These are phyloP conservation scores for Hartigia nigra DNA, from an alignment of 2,888 invertebrate genomes.

Conservation along the genomic window DNA sequence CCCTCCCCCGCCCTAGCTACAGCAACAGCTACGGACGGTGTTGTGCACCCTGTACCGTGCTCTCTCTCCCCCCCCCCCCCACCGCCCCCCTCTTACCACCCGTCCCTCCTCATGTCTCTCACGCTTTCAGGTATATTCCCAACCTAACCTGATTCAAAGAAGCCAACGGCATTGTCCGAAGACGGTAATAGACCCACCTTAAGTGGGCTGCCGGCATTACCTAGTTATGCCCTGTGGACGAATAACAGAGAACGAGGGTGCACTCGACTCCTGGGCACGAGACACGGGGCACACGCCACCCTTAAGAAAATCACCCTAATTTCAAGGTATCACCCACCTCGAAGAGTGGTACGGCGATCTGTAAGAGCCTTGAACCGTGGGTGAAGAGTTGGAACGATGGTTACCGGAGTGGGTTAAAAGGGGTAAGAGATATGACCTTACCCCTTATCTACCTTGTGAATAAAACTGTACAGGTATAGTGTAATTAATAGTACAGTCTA, in stretches of 20 bases:
- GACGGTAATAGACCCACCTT: slow-evolving; percentile 37
- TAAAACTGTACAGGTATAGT: neutral
- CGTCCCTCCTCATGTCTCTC: slow-evolving; percentile 18
- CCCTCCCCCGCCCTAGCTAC: slow-evolving; percentile 30
- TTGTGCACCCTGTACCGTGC: slow-evolving; percentile 6
- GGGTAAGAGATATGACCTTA: neutral
- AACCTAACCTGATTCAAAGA: slow-evolving; percentile 37
- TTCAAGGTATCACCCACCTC: neutral
- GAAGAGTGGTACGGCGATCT: neutral
- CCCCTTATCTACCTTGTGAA: neutral
- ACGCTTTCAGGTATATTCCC: slow-evolving; percentile 42
- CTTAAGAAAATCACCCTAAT: neutral
- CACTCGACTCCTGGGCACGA: neutral
- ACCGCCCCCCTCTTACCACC: slow-evolving; percentile 22
- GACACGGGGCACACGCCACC: neutral
- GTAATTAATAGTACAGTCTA: neutral
- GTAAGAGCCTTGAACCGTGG: neutral
- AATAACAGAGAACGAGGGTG: neutral
- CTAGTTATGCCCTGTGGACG: slow-evolving; percentile 18
- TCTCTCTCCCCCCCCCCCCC: slow-evolving; percentile 15
- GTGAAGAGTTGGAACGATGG: neutral
- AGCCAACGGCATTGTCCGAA: slow-evolving; percentile 40
- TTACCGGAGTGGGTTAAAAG: too few species aligned
- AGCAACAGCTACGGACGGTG: neutral
- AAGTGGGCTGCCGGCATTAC: slow-evolving; percentile 18